Base-by-base conservation (phyloP, 2,797 vertebrate species). In the Thalassophryne amazonica region DNA sequence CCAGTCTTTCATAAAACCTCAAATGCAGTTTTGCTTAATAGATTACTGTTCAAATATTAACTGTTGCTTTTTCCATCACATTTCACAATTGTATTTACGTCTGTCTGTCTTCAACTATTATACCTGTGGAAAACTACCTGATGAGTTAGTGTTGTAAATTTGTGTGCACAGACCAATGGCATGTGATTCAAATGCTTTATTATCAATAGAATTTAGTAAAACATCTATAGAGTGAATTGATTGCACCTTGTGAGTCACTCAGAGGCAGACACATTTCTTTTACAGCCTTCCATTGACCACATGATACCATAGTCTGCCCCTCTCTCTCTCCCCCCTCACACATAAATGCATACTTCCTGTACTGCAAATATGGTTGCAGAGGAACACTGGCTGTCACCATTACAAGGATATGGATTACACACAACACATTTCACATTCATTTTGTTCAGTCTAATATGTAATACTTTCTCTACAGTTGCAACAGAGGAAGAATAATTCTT, bases 181-280 rank as follows among this genome's bases (percentile, higher is more conserved):
- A 76, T 60, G 68, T 77, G 69, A 80, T 48, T 38, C 37, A 45
- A 80, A 62, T 54, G 47, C 52, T 51, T 31, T 36, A 66, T 76
- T 77, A 73, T 79, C 73, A 76, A 72, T 73, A 58, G 60, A 78
- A 73, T 83, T 68, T 62, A 49, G 80, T 83, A 83, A 76, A 83
- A 78, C 76, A 81, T 87, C 73, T 76, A 71, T 73, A 38, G 60
- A 73, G 45, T 21, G 28, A 71, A 72, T 78, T 63, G 54, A 72
- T 63, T 74, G 65, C 62, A 69, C 68, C 48, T 66, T 57, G 46
- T 43, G 39, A 76, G 62, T 76, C 65, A 67, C 21, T 54, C 47
- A 19, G 53, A 58, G 56, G 32, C 69, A 67, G 12, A 12, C 69
- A 49, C 60, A 76, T 72, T 78, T 69, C 78, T 73, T 57, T 78